Percentiles rank a stretch among this genome's conserved stretches.
These are phyloP conservation scores for Hydrotaea diabolus DNA, from an alignment of 2,888 invertebrate genomes.

Conservation along the genomic window DNA sequence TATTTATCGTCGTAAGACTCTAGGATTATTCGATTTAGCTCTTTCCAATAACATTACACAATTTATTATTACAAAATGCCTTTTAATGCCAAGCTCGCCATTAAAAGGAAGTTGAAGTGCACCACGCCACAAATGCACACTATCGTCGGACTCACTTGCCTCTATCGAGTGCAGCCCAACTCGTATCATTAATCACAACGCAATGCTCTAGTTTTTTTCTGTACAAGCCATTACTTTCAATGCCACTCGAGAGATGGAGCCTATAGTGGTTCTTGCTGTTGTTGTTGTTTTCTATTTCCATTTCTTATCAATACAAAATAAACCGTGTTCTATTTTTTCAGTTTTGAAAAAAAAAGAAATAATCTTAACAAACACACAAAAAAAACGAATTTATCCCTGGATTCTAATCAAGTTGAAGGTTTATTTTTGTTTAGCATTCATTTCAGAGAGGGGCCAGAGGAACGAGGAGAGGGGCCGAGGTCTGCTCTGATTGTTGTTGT, in stretches of 20 bases:
- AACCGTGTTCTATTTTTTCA: constrained; percentile 43
- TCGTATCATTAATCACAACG: constrained; percentile 38
- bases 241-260: constrained; percentile 29
- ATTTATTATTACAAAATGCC: background rate
- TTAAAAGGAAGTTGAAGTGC: background rate
- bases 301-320: constrained; percentile 33
- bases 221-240: constrained; percentile 24
- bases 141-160: background rate
- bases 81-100: background rate
- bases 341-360: constrained; percentile 4
- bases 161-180: background rate
- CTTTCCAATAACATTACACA: background rate
- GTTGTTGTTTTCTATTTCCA: constrained; percentile 21
- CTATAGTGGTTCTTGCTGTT: background rate
- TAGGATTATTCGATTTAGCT: no score
- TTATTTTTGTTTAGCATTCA: constrained; percentile 71
- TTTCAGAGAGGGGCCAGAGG: background rate
- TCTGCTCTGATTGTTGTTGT: constrained; percentile 16
- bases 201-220: constrained; percentile 55
- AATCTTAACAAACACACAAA: no score
- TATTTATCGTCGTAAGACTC: no score
- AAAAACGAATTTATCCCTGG: constrained; percentile 70
- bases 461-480: background rate
- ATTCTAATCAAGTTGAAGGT: constrained; percentile 74
- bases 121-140: background rate